phyloP scores from a whole-genome alignment of 2,888 invertebrate genomes.

The Hartigia nigra region DNA sequence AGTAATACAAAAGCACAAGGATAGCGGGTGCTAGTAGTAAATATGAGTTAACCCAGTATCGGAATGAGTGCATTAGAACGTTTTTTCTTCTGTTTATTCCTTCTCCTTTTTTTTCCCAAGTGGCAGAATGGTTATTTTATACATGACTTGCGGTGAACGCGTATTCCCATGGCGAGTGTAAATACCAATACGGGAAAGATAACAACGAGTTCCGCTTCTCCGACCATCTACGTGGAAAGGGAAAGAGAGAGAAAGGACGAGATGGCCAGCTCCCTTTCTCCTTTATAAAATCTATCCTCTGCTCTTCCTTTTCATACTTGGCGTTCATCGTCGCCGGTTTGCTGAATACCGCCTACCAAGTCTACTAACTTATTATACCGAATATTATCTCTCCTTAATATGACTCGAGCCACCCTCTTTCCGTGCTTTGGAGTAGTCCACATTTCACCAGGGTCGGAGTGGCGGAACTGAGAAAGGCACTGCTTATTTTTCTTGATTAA shows the following conservation, averaged over 20 bases:
- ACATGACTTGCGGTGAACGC: conserved; percentile 10
- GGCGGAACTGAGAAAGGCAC: conserved; percentile 15
- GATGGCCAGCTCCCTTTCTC: conserved; percentile 2
- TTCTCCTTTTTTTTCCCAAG: not conserved
- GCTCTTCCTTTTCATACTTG: not conserved
- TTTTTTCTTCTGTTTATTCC: not conserved
- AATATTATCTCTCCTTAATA: conserved; percentile 38
- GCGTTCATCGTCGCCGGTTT: not conserved
- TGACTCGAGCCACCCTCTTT: conserved; percentile 14
- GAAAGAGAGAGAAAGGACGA: conserved; percentile 1
- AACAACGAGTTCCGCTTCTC: conserved; percentile 13
- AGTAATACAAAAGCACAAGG: not conserved
- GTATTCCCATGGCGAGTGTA: conserved; percentile 31
- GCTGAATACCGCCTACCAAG: conserved; percentile 9
- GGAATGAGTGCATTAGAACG: conserved; percentile 32
- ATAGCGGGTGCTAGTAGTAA: conserved; percentile 8
- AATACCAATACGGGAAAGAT: conserved; percentile 39
- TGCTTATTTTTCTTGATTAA: conserved; percentile 44
- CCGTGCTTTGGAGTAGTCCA: conserved; percentile 15
- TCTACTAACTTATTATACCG: conserved; percentile 35
- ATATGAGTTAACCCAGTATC: conserved; percentile 27
- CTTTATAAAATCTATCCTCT: not conserved
- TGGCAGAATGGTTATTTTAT: conserved; percentile 20
- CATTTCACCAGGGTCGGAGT: conserved; percentile 3
- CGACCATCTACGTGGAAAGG: not conserved